These are phyloP conservation scores for Tenthredo distinguenda DNA, from an alignment of 2,888 invertebrate species.

Conservation along the genomic window DNA sequence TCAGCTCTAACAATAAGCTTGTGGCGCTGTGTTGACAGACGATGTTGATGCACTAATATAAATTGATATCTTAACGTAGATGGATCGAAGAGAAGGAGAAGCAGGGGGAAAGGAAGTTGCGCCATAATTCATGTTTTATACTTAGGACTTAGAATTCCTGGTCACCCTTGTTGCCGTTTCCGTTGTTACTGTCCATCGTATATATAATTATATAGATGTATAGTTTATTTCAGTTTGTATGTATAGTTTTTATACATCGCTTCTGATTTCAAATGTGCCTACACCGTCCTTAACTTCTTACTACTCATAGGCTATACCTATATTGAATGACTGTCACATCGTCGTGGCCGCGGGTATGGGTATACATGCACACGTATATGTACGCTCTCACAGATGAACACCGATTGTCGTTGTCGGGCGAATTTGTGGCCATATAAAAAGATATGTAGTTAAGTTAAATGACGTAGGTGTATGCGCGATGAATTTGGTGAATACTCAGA, in stretches of 20 bases:
- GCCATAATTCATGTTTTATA: background rate
- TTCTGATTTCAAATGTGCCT: background rate
- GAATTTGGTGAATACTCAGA: background rate
- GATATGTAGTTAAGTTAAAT: background rate
- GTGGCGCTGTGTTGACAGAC: background rate
- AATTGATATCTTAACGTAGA: background rate
- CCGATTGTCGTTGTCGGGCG: background rate
- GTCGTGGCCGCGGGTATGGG: background rate
- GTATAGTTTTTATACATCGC: background rate
- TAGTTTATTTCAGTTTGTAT: background rate
- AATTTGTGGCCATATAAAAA: background rate
- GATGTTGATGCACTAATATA: background rate
- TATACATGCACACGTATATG: background rate
- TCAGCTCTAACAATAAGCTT: background rate
- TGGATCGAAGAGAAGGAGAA: background rate
- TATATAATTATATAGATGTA: background rate
- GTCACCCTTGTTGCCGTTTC: background rate
- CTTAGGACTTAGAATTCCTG: background rate
- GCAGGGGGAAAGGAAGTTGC: background rate
- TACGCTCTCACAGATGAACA: background rate
- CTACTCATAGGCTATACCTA: background rate
- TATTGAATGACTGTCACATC: background rate
- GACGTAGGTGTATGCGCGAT: background rate
- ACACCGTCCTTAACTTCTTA: constrained; percentile 1
- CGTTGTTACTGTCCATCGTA: background rate